phyloP scores from a whole-genome alignment of 2,113 vertebrate genomes.

The Poicephalus gulielmi region DNA sequence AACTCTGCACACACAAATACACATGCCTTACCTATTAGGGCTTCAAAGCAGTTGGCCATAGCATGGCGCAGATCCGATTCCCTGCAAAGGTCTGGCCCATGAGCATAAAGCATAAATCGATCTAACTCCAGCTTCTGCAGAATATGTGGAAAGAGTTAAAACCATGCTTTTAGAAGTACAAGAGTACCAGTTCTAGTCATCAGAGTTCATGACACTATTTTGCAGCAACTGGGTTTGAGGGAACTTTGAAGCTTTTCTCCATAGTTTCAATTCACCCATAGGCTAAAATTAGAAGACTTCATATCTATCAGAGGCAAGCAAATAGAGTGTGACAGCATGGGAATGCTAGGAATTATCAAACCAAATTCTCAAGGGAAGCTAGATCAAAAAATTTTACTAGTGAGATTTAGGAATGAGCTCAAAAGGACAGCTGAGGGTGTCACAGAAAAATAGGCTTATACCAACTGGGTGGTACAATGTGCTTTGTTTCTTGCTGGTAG shows the following conservation, averaged over 20 bases:
- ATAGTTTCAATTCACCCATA: neutral
- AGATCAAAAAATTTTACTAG: neutral
- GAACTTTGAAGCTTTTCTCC: neutral
- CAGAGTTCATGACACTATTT: neutral
- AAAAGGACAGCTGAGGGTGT: neutral
- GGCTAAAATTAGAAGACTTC: neutral
- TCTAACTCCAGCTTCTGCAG: constrained; percentile 95
- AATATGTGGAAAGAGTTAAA: neutral
- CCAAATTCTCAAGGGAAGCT: neutral
- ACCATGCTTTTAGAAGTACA: neutral
- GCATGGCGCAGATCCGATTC: constrained; percentile 97
- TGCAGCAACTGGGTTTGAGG: neutral
- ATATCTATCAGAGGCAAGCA: neutral
- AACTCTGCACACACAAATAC: neutral
- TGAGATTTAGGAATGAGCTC: neutral
- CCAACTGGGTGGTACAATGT: neutral
- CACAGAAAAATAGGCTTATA: neutral
- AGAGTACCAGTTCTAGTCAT: neutral
- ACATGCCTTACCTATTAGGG: constrained; percentile 88
- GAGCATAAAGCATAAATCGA: constrained; percentile 98
- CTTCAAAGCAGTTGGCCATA: constrained; percentile 99
- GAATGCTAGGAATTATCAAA: neutral
- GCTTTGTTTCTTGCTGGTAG: neutral
- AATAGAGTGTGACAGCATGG: neutral
- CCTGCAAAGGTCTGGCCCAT: constrained; percentile 95